Evolutionary conservation across 2,113 vertebrate species (phyloP).

Genomic region (Triplophysa siluroides): DNA sequence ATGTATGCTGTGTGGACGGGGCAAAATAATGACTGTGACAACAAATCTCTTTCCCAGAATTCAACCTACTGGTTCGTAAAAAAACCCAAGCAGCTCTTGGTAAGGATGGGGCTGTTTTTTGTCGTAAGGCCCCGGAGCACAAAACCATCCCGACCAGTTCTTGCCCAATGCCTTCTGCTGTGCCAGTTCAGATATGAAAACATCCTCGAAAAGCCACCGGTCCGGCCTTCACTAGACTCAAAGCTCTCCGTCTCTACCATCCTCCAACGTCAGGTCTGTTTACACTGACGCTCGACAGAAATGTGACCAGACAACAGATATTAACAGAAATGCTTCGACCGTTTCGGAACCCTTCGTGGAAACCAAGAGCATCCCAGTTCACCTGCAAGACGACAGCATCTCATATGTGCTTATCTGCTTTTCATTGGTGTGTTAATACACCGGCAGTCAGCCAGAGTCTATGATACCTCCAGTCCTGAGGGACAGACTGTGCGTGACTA

Average conservation of each 20-base stretch:
- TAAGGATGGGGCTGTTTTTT: neutral
- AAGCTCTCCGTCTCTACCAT: neutral
- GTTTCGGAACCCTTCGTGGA: neutral
- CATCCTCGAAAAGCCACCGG: neutral
- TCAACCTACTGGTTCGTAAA: neutral
- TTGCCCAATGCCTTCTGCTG: neutral
- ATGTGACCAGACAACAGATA: constrained; percentile 7
- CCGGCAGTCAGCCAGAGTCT: neutral
- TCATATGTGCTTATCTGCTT: neutral
- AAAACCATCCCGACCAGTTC: neutral
- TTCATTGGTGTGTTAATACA: constrained; percentile 14
- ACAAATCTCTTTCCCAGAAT: constrained; percentile 12
- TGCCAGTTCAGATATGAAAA: constrained; percentile 1
- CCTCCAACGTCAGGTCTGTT: constrained; percentile 13
- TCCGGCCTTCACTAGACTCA: neutral
- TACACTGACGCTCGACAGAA: neutral
- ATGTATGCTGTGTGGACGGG: neutral
- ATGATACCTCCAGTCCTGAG: constrained; percentile 2
- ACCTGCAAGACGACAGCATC: neutral
- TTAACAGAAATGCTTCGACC: neutral
- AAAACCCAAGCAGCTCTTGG: neutral
- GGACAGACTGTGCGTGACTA: constrained; percentile 7
- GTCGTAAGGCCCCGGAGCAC: neutral
- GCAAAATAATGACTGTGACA: neutral
- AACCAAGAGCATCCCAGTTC: neutral